phyloP scores from a whole-genome alignment of 2,797 vertebrate genomes.

The Vultur gryphus region DNA sequence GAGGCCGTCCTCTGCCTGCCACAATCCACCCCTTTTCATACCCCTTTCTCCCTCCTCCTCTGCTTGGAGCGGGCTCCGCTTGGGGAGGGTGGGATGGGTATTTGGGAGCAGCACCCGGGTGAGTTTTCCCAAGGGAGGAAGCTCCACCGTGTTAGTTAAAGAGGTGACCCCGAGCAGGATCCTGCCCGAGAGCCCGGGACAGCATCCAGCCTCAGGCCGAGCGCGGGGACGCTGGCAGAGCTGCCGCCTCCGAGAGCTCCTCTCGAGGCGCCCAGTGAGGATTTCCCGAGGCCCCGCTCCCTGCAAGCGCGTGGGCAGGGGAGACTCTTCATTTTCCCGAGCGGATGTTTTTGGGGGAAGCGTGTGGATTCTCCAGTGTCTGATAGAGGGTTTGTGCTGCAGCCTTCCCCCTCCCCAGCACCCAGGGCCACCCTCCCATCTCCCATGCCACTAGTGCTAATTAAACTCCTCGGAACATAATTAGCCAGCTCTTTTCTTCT shows the following conservation, averaged over 20 bases:
- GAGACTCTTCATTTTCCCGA: background rate
- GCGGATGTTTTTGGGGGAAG: background rate
- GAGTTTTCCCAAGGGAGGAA: background rate
- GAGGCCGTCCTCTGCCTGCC: background rate
- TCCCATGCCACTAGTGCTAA: background rate
- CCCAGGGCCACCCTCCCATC: background rate
- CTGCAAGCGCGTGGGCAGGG: background rate
- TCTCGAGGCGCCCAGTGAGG: background rate
- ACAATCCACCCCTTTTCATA: background rate
- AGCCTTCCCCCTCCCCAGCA: background rate
- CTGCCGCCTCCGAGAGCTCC: background rate
- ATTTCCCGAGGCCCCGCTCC: background rate
- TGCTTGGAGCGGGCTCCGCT: background rate
- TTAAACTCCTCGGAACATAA: background rate
- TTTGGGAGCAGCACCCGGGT: background rate
- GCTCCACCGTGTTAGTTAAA: background rate
- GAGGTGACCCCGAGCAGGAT: rapidly evolving
- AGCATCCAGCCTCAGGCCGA: background rate
- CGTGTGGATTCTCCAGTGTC: background rate
- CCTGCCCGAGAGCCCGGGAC: background rate
- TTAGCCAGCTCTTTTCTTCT: background rate
- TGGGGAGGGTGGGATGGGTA: rapidly evolving
- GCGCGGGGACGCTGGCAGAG: background rate
- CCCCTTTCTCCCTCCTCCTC: background rate
- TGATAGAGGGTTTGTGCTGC: background rate